These are phyloP conservation scores for Mus spicilegus DNA, from an alignment of 2,113 vertebrate species.

Conservation along the genomic window DNA sequence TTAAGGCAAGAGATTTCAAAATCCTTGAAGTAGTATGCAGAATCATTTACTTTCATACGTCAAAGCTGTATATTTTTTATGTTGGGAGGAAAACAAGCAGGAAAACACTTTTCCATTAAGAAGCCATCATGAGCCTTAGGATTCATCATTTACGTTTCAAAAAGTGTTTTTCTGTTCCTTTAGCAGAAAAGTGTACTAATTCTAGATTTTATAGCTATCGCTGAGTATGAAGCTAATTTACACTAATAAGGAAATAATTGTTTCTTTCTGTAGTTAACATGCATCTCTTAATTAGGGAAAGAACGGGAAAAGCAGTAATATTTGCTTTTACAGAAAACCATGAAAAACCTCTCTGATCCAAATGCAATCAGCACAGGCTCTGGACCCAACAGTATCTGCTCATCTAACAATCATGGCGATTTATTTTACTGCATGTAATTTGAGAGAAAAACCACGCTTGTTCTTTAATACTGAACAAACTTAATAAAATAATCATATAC, in stretches of 20 bases:
- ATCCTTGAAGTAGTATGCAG: neutral
- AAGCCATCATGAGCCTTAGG: neutral
- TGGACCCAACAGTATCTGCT: neutral
- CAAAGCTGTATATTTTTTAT: neutral
- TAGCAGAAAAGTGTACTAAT: neutral
- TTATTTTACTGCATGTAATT: neutral
- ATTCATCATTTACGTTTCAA: constrained; percentile 4
- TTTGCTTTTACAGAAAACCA: constrained; percentile 80
- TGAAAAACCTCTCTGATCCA: constrained; percentile 57
- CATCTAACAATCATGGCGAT: neutral
- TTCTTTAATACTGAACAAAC: neutral
- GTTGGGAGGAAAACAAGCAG: neutral
- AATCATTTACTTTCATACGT: neutral
- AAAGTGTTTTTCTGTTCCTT: neutral
- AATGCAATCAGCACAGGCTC: constrained; percentile 62
- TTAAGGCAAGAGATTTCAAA: neutral
- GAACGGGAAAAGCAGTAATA: constrained; percentile 68
- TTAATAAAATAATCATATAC: neutral
- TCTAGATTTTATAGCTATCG: constrained; percentile 71
- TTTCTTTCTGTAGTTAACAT: constrained; percentile 64
- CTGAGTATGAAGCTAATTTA: constrained; percentile 77
- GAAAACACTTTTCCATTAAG: neutral
- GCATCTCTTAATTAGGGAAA: constrained; percentile 82
- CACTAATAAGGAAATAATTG: constrained; percentile 78
- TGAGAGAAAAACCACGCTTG: neutral